phyloP scores from a whole-genome alignment of 2,797 vertebrate species.

The Leontopithecus rosalia region DNA sequence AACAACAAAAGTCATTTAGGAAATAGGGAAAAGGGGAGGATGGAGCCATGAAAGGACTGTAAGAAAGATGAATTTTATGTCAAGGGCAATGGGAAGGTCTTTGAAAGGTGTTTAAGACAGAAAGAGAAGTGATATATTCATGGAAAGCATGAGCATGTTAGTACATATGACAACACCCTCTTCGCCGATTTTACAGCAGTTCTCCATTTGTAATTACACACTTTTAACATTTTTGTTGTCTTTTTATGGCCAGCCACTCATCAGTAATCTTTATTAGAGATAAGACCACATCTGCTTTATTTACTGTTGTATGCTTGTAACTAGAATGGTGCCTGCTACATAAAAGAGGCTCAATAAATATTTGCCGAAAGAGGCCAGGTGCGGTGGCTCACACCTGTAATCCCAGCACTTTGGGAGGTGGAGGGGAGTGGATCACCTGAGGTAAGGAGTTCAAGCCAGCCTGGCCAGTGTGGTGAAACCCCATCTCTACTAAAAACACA shows the following conservation, averaged over 20 bases:
- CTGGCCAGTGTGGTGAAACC: background rate
- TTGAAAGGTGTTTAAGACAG: background rate
- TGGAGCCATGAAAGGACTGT: background rate
- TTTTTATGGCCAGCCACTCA: background rate
- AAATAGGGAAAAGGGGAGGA: background rate
- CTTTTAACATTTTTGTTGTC: background rate
- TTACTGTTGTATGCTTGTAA: background rate
- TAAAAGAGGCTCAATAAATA: background rate
- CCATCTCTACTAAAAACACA: background rate
- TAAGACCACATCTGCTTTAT: background rate
- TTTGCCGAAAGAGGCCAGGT: background rate
- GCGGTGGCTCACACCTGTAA: background rate
- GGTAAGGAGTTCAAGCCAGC: background rate
- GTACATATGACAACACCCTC: too few species aligned
- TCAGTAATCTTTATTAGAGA: background rate
- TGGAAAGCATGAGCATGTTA: background rate
- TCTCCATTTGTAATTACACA: background rate
- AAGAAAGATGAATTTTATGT: background rate
- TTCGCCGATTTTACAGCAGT: background rate
- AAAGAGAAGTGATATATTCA: background rate
- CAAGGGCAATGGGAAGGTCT: background rate
- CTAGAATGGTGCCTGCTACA: background rate
- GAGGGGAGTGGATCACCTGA: background rate
- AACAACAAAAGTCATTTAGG: background rate
- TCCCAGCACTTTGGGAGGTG: background rate